A percentile compares a stretch with the other conserved stretches of the same genome.
phyloP scores from a whole-genome alignment of 2,797 vertebrate species.

The Tinamus major region DNA sequence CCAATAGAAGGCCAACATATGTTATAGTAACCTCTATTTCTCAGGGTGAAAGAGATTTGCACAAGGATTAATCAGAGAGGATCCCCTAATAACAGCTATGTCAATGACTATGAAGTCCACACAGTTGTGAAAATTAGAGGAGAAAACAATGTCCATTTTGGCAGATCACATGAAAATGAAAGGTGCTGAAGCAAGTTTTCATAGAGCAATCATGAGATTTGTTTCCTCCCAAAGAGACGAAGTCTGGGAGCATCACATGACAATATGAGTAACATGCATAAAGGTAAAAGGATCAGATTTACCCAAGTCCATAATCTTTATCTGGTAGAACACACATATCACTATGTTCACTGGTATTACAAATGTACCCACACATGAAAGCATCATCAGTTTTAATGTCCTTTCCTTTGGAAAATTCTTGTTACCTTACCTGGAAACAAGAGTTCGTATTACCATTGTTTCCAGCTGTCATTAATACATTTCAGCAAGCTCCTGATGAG shows the following conservation, averaged over 20 bases:
- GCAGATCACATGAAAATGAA: neutral
- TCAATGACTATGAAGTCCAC: neutral
- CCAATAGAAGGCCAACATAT: neutral
- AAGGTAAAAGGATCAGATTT: neutral
- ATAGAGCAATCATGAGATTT: neutral
- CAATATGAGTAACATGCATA: neutral
- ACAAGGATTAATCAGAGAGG: neutral
- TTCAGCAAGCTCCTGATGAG: constrained; percentile 56
- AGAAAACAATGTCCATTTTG: neutral
- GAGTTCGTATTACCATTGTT: constrained; percentile 17
- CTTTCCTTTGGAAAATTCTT: neutral
- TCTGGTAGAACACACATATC: neutral
- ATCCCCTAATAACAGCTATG: neutral
- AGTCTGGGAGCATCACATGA: accelerated
- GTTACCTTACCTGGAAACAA: constrained; percentile 6
- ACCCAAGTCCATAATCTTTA: neutral
- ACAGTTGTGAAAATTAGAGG: neutral
- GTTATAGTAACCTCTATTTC: neutral
- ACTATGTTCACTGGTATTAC: neutral
- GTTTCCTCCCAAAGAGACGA: neutral
- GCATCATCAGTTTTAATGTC: neutral
- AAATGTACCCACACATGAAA: neutral
- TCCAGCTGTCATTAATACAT: constrained; percentile 1
- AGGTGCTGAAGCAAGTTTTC: neutral
- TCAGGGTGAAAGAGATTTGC: neutral